Conservation (phyloP, 2,113 vertebrate species). For the Tupaia tana region DNA sequence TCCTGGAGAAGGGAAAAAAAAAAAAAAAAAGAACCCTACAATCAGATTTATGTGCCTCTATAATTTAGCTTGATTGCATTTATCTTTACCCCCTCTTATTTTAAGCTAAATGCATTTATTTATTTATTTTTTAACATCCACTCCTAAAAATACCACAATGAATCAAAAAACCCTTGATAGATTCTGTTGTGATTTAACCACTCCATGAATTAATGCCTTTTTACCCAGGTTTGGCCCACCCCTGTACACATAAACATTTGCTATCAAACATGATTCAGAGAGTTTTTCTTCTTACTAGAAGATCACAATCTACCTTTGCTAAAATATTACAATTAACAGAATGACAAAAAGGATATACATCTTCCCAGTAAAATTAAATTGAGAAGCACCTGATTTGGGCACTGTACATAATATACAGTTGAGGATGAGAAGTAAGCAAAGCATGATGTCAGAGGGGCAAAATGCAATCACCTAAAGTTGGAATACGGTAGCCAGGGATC, state of each 20-base stretch:
- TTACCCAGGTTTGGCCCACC: not conserved
- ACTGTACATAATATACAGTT: slow-evolving; percentile 14
- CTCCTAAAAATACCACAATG: slow-evolving; percentile 51
- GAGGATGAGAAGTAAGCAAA: not conserved
- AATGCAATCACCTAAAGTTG: not conserved
- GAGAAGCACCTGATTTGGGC: not conserved
- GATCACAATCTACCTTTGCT: not conserved
- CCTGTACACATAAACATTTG: slow-evolving; percentile 33
- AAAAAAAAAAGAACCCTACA: slow-evolving; percentile 79
- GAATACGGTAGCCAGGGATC: not conserved
- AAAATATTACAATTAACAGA: slow-evolving; percentile 26
- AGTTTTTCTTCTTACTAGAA: not conserved
- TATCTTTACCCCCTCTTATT: slow-evolving; percentile 68
- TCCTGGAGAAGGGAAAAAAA: slow-evolving; percentile 77
- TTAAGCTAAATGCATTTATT: slow-evolving; percentile 42
- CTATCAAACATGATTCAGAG: slow-evolving; percentile 9
- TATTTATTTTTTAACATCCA: slow-evolving; percentile 46
- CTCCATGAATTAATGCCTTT: not conserved
- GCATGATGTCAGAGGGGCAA: not conserved
- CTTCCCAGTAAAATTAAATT: slow-evolving; percentile 23
- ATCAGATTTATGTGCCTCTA: slow-evolving; percentile 76
- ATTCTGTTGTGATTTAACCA: slow-evolving; percentile 34
- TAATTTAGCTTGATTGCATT: slow-evolving; percentile 77
- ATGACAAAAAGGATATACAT: not conserved
- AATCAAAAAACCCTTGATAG: not conserved